Conservation (phyloP, 2,888 invertebrate genomes). For the Spatulosminthurus flaviceps region DNA sequence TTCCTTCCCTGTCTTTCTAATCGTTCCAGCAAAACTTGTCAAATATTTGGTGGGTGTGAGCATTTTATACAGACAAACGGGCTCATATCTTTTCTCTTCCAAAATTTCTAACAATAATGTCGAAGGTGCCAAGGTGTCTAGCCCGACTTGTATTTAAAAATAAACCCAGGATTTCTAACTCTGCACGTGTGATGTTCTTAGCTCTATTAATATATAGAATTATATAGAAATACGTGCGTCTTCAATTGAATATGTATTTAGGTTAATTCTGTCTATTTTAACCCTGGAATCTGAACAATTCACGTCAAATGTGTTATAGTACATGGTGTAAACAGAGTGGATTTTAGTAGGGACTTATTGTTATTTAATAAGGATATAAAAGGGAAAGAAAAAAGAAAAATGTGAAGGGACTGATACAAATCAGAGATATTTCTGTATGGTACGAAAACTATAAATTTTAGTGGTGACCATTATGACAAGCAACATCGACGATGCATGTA, state of each 20-base stretch:
- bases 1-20: not conserved
- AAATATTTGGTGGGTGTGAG: not conserved
- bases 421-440: too few species aligned
- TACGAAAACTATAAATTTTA: too few species aligned
- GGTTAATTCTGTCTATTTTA: not conserved
- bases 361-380: too few species aligned
- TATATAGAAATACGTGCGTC: not conserved
- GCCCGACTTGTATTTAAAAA: not conserved
- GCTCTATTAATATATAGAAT: too few species aligned
- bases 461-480: too few species aligned
- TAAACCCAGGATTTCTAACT: not conserved
- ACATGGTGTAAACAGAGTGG: not conserved
- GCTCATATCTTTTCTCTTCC: not conserved
- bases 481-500: too few species aligned
- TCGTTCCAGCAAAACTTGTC: not conserved
- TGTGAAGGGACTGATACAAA: too few species aligned
- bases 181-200: not conserved
- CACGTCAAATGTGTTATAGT: not conserved
- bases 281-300: not conserved
- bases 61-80: too few species aligned
- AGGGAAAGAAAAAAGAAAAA: too few species aligned
- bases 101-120: not conserved
- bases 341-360: too few species aligned
- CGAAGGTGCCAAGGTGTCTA: not conserved
- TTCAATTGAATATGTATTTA: not conserved